Percentiles rank a stretch among this genome's conserved stretches.
Evolutionary conservation across 2,888 invertebrate species (phyloP).

Genomic region (Volucella inflata): DNA sequence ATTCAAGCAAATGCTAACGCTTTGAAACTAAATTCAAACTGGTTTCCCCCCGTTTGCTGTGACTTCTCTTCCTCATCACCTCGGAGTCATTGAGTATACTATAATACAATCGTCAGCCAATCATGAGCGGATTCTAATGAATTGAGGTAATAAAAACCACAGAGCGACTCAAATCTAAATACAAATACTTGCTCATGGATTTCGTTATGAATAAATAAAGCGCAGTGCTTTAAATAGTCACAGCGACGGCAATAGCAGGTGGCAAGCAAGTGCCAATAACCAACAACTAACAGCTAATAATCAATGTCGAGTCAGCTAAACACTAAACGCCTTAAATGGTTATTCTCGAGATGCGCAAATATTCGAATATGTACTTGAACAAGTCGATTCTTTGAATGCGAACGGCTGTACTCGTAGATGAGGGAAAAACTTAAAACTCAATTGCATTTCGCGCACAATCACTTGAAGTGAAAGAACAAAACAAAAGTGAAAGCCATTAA

Average conservation of each 20-base stretch:
- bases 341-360: slow-evolving; percentile 55
- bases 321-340: slow-evolving; percentile 53
- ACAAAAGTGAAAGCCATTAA: slow-evolving; percentile 69
- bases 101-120: slow-evolving; percentile 16
- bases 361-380: no score
- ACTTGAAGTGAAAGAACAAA: slow-evolving; percentile 33
- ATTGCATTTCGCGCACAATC: slow-evolving; percentile 26
- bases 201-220: slow-evolving; percentile 52
- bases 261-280: background rate
- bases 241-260: slow-evolving; percentile 5
- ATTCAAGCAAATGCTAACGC: slow-evolving; percentile 15
- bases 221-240: background rate
- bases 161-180: slow-evolving; percentile 1
- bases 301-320: background rate
- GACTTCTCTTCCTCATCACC: background rate
- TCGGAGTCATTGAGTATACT: background rate
- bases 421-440: slow-evolving; percentile 9
- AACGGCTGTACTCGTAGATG: background rate
- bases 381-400: slow-evolving; percentile 14
- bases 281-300: background rate
- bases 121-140: slow-evolving; percentile 50
- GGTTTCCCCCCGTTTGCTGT: slow-evolving; percentile 2
- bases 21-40: slow-evolving; percentile 33
- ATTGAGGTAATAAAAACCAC: slow-evolving; percentile 43
- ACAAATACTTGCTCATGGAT: slow-evolving; percentile 22